Conservation (phyloP, 1,140 invertebrate genomes). For the Tetragnatha versicolor region DNA sequence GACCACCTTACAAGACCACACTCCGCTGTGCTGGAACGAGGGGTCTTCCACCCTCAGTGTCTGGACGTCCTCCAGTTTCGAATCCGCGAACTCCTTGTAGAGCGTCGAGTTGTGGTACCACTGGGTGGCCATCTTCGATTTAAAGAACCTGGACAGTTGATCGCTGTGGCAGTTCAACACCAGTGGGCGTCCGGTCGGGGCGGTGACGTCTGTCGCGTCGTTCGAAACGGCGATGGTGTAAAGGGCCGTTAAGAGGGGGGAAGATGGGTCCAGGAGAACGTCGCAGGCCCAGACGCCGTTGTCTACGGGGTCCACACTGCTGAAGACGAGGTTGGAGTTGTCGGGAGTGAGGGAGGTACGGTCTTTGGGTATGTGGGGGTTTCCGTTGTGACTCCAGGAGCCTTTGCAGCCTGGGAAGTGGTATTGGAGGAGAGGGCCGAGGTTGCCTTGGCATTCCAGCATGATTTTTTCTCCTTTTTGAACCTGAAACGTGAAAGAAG, state of each 20-base stretch:
- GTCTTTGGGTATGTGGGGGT: background rate
- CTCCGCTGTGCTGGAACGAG: background rate
- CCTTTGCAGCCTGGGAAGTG: background rate
- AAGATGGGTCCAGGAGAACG: background rate
- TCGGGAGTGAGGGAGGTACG: background rate
- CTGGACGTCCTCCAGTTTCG: background rate
- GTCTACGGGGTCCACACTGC: background rate
- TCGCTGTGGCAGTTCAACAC: background rate
- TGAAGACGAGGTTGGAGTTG: background rate
- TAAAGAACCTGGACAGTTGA: background rate
- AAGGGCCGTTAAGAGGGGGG: background rate
- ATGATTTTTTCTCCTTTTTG: background rate
- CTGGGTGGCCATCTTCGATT: background rate
- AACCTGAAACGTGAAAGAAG: conserved; percentile 13
- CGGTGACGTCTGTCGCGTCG: background rate
- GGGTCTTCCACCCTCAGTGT: background rate
- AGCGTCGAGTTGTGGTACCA: conserved; percentile 16
- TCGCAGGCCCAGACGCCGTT: conserved; percentile 23
- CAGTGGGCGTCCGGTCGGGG: background rate
- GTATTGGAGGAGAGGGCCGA: background rate
- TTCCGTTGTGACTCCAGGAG: conserved; percentile 11
- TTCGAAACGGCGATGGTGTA: conserved; percentile 4
- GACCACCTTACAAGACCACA: conserved; percentile 9
- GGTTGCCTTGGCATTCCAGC: background rate
- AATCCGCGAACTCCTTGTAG: background rate